phyloP scores from a whole-genome alignment of 2,888 invertebrate species.

The Rugalucina vietnamica region DNA sequence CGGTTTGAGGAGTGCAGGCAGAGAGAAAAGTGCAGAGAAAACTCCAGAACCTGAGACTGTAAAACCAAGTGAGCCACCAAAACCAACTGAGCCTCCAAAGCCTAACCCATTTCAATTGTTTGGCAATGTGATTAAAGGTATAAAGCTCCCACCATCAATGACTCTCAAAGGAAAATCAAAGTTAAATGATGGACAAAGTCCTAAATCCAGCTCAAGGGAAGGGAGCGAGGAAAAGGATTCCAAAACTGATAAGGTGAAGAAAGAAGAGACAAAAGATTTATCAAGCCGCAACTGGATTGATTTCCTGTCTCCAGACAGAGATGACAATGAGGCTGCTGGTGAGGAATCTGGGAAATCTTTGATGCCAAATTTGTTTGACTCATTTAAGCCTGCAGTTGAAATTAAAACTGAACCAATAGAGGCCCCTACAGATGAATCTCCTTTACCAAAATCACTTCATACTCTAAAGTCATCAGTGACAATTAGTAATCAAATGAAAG shows the following conservation, averaged over 20 bases:
- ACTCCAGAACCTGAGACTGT: background rate
- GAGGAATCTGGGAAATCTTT: too few species aligned
- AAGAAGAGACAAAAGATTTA: constrained; percentile 35
- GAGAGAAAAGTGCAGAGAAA: background rate
- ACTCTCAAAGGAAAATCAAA: background rate
- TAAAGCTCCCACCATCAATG: constrained; percentile 39
- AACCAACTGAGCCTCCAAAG: background rate
- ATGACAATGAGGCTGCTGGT: too few species aligned
- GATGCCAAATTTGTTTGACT: too few species aligned
- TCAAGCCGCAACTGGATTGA: constrained; percentile 55
- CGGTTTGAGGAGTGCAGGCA: too few species aligned
- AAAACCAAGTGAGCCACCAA: background rate
- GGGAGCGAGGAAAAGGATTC: background rate
- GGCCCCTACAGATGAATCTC: too few species aligned
- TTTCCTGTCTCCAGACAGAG: constrained; percentile 46
- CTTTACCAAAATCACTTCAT: too few species aligned
- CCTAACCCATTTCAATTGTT: constrained; percentile 36
- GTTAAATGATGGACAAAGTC: background rate
- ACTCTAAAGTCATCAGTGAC: too few species aligned
- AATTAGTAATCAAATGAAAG: too few species aligned
- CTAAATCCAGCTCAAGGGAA: background rate
- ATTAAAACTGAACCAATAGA: too few species aligned
- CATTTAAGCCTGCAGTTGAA: too few species aligned
- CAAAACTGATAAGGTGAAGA: background rate
- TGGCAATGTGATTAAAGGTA: constrained; percentile 52